A percentile compares a stretch with the other conserved stretches of the same genome.
These are phyloP conservation scores for Limanda limanda DNA, from an alignment of 2,113 vertebrate genomes.

Conservation along the genomic window DNA sequence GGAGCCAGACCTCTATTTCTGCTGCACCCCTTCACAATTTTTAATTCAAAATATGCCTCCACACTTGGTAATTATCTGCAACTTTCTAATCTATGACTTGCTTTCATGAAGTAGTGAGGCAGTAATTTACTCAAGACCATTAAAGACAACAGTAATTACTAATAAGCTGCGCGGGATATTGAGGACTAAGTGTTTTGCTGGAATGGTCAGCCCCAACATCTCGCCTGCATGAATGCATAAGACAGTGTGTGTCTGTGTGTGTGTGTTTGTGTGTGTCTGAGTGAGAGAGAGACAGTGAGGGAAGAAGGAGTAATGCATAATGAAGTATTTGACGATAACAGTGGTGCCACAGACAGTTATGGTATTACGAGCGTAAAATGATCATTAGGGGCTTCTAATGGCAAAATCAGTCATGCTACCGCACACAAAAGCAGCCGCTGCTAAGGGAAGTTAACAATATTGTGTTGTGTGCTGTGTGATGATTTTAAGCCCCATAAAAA, in stretches of 20 bases:
- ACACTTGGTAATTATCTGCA: constrained; percentile 16
- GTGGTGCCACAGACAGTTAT: constrained; percentile 50
- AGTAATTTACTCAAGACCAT: constrained; percentile 23
- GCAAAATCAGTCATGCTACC: constrained; percentile 64
- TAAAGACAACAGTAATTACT: constrained; percentile 34
- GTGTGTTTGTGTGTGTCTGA: background rate
- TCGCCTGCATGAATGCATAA: background rate
- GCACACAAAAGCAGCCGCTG: constrained; percentile 49
- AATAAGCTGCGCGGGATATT: constrained; percentile 22
- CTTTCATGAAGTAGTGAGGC: constrained; percentile 1
- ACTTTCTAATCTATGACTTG: constrained; percentile 1
- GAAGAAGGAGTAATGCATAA: constrained; percentile 11
- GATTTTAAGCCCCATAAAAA: constrained; percentile 33
- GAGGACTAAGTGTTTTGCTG: constrained; percentile 25
- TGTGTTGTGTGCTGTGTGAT: constrained; percentile 37
- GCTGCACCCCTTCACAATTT: background rate
- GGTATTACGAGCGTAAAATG: constrained; percentile 66
- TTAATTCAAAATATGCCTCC: background rate
- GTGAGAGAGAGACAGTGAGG: background rate
- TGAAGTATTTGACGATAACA: constrained; percentile 59
- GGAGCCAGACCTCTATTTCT: background rate
- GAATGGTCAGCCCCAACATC: constrained; percentile 46
- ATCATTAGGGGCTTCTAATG: constrained; percentile 69
- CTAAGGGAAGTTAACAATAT: constrained; percentile 42
- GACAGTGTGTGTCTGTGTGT: background rate